phyloP scores from a whole-genome alignment of 2,888 invertebrate genomes.

The Aphelenchoides bicaudatus region DNA sequence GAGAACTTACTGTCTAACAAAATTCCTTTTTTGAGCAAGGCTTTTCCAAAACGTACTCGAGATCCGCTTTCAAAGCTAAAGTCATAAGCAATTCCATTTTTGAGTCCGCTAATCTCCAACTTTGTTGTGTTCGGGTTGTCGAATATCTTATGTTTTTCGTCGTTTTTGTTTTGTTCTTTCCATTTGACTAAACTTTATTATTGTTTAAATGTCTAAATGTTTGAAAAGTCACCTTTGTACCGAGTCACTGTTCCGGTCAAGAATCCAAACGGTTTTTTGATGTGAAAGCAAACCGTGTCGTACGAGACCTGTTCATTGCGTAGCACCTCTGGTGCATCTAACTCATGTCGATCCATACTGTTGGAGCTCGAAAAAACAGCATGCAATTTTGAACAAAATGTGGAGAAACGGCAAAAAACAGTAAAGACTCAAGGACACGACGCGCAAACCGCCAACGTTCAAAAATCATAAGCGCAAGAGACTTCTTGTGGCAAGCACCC shows the following conservation, averaged over 20 bases:
- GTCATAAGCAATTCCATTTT: background rate
- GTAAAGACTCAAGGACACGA: no score
- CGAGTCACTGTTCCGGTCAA: constrained; percentile 4
- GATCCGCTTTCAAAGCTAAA: constrained; percentile 10
- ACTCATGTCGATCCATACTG: constrained; percentile 5
- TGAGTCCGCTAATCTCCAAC: background rate
- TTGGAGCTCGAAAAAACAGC: no score
- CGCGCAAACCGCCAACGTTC: no score
- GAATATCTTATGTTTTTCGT: background rate
- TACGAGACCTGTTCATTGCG: background rate
- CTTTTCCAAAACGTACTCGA: constrained; percentile 8
- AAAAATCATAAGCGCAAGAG: no score
- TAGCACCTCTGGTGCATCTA: constrained; percentile 5
- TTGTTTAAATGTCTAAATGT: background rate
- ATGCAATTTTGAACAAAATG: no score
- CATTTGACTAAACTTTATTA: background rate
- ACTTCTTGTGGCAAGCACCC: no score
- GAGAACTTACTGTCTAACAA: background rate
- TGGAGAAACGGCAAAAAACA: no score
- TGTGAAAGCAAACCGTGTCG: constrained; percentile 9
- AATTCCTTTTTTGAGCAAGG: background rate
- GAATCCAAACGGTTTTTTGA: background rate
- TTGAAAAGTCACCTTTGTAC: background rate
- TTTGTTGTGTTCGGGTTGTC: constrained; percentile 1
- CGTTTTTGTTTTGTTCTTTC: background rate